A percentile compares a stretch with the other conserved stretches of the same genome.
Evolutionary conservation across 2,797 vertebrate species (phyloP).

Genomic region (Morelia viridis): DNA sequence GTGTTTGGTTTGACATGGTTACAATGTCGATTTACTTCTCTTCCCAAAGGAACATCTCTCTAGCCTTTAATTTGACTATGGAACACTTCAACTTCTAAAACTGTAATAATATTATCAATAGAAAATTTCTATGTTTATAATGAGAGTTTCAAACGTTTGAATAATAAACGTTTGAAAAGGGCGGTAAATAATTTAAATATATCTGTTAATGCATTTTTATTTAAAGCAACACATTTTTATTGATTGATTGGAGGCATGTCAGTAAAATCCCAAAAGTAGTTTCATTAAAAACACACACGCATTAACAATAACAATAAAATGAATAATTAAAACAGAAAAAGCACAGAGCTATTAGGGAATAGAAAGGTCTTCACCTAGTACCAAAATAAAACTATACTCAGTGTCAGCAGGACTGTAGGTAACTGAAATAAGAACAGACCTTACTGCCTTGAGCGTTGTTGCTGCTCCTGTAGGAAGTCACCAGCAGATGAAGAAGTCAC

Average conservation of each 20-base stretch:
- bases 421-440: background rate
- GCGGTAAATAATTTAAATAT: background rate
- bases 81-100: background rate
- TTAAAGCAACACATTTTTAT: background rate
- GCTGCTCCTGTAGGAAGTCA: background rate
- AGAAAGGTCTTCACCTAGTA: background rate
- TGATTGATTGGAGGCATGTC: background rate
- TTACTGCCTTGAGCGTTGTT: background rate
- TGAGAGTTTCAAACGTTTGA: background rate
- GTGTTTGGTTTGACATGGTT: background rate
- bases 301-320: background rate
- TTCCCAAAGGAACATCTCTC: background rate
- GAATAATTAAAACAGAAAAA: background rate
- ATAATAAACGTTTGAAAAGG: background rate
- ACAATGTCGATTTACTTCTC: background rate
- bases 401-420: background rate
- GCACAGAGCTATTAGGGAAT: background rate
- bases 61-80: background rate
- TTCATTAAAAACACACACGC: background rate
- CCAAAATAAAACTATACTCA: background rate
- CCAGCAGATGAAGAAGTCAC: background rate
- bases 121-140: background rate
- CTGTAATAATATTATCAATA: background rate
- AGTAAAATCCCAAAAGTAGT: background rate
- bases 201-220: background rate